Conservation (phyloP, 1,140 invertebrate species). For the Gerris buenoi region DNA sequence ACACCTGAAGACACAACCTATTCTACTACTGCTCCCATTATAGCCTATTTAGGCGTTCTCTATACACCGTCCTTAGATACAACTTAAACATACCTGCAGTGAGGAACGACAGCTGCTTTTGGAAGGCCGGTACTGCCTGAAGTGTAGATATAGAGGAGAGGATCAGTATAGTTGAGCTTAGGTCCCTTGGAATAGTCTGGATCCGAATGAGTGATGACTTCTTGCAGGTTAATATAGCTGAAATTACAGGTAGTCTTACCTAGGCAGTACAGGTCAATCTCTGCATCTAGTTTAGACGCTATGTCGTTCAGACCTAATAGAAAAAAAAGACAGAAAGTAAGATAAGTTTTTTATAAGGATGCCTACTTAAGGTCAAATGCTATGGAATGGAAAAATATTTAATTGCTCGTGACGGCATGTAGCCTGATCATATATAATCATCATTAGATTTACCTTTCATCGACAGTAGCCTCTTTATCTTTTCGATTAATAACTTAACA, state of each 20-base stretch:
- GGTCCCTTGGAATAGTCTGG: constrained; percentile 12
- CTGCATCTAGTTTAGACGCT: constrained; percentile 1
- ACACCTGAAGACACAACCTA: too few relatives aligned
- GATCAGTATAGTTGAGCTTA: constrained; percentile 35
- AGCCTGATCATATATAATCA: too few relatives aligned
- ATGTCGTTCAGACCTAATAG: neutral
- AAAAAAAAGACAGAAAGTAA: neutral
- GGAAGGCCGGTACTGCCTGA: constrained; percentile 88
- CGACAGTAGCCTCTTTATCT: too few relatives aligned
- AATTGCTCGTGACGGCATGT: too few relatives aligned
- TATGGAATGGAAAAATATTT: too few relatives aligned
- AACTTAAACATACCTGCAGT: constrained; percentile 55
- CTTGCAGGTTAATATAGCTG: neutral
- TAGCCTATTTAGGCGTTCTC: too few relatives aligned
- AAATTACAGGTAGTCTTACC: constrained; percentile 7
- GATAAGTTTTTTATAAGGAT: too few relatives aligned
- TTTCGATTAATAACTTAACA: too few relatives aligned
- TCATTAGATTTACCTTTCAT: too few relatives aligned
- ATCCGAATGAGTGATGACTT: neutral
- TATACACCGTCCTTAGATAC: too few relatives aligned
- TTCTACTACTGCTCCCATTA: too few relatives aligned
- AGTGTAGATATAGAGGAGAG: constrained; percentile 72
- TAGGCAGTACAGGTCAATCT: constrained; percentile 3
- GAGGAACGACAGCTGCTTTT: constrained; percentile 79
- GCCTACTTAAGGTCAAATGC: too few relatives aligned